These are phyloP conservation scores for Torymus texanus DNA, from an alignment of 2,888 invertebrate genomes.

Conservation along the genomic window DNA sequence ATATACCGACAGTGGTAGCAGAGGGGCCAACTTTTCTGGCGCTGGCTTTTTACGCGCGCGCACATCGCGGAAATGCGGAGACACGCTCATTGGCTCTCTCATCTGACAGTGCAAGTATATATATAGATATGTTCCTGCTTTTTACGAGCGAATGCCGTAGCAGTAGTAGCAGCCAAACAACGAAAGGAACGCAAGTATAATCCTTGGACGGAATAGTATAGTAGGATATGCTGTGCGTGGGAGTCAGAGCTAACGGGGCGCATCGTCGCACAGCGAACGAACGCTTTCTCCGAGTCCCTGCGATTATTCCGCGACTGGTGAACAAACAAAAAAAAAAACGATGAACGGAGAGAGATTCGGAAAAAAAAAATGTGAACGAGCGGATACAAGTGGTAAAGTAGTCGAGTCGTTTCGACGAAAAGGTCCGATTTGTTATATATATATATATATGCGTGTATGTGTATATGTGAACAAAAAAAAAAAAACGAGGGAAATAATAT, in stretches of 20 bases:
- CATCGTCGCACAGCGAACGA: too few species aligned
- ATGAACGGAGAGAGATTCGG: too few species aligned
- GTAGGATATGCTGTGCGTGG: too few species aligned
- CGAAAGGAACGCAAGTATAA: conserved; percentile 59
- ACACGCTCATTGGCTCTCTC: conserved; percentile 59
- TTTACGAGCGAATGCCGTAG: conserved; percentile 20
- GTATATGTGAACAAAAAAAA: background rate
- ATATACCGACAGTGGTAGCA: conserved; percentile 33
- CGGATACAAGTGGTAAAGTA: too few species aligned
- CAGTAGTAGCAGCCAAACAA: conserved; percentile 38
- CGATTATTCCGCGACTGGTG: too few species aligned
- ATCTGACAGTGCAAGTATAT: too few species aligned
- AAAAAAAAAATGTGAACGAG: too few species aligned
- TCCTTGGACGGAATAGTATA: conserved; percentile 55
- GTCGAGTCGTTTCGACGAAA: background rate
- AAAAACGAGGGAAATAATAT: conserved; percentile 52
- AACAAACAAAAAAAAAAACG: too few species aligned
- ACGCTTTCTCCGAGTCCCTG: too few species aligned
- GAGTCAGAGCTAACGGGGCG: too few species aligned
- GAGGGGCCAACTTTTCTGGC: conserved; percentile 58
- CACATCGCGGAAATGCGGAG: conserved; percentile 61
- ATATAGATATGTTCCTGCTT: too few species aligned
- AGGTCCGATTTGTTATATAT: background rate
- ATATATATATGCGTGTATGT: conserved; percentile 22
- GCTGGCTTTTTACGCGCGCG: conserved; percentile 28